These are phyloP conservation scores for Achroia grisella DNA, from an alignment of 1,140 invertebrate species.

Conservation along the genomic window DNA sequence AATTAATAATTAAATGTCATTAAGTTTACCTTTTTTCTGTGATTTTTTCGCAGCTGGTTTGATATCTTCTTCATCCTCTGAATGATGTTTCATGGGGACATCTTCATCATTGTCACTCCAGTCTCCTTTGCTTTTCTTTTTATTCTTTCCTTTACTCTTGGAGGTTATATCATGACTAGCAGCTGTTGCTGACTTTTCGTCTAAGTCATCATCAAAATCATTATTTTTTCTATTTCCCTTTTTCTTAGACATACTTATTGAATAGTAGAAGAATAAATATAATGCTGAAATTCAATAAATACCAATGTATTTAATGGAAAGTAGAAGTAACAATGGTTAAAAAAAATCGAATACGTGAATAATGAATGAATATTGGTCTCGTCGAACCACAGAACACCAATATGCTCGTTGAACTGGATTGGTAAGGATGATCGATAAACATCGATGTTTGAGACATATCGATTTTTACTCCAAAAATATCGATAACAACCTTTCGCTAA, in stretches of 20 bases:
- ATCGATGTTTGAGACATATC: no score
- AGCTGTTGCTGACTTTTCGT: conserved; percentile 48
- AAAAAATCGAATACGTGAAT: no score
- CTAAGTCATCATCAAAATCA: conserved; percentile 75
- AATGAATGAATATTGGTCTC: no score
- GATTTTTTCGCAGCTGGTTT: conserved; percentile 65
- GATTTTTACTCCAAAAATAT: no score
- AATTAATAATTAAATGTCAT: neutral
- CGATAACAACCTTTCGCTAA: no score
- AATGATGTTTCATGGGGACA: conserved; percentile 42
- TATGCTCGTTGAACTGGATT: no score
- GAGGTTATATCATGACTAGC: conserved; percentile 69
- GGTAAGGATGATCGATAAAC: no score
- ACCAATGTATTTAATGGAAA: no score
- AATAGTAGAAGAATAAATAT: no score
- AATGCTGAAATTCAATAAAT: no score
- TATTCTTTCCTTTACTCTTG: conserved; percentile 66
- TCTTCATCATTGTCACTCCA: conserved; percentile 71
- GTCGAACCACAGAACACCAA: no score
- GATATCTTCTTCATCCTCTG: conserved; percentile 68
- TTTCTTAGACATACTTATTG: conserved; percentile 75
- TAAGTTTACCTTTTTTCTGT: conserved; percentile 70
- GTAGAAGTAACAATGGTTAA: no score
- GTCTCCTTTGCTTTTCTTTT: conserved; percentile 71
- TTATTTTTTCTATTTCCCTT: conserved; percentile 77